Base-by-base conservation (phyloP, 2,113 vertebrate species). In the Montifringilla adamsi region DNA sequence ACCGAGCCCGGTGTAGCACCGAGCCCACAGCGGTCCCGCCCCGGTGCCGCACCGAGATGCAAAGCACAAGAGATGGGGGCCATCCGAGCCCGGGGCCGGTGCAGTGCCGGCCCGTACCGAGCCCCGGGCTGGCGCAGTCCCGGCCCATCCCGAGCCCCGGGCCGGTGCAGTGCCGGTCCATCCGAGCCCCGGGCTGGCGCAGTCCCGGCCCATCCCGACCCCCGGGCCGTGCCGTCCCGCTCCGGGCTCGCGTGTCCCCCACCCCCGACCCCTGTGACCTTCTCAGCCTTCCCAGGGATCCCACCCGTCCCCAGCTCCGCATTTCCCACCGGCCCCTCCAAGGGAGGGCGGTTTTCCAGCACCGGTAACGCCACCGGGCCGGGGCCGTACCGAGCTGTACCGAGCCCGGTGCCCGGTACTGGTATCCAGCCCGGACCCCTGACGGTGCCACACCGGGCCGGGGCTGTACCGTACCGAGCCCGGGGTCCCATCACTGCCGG, bases 331-430 rank as follows among this genome's bases (percentile, higher is more conserved):
- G 15, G 5, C 3, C 13, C 16, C 43, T 26, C 18, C 28, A 17
- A 31, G 31, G 2, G 5, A 26, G n/a, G 14, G 26, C 66, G 30
- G 6, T 33, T 74, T 77, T 33, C 26, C 76, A 35, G 50, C 15
- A 1, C 13, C 55, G 1, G 9, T 11, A 15, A 41, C 1, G 15
- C 27, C 27, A 5, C 53, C 2, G 15, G 19, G 18, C 12, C 27
- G 5, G 59, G 28, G 66, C 41, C 20, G 4, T 31, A 16, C 69
- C 3, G 58, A 31, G 27, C 16, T 14, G 17, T 44, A 72, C 77
- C 74, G 87, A 75, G 90, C 28, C 27, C 33, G 9, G 23, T 37
- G 47, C 18, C 14, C 28, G 37, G 23, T 15, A 7, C 62, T 2
- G 18, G 26, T 16, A 20, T 31, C 7, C 21, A 27, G 31, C 46